These are phyloP conservation scores for Brachypterus glaber DNA, from an alignment of 2,888 invertebrate species.

Conservation along the genomic window DNA sequence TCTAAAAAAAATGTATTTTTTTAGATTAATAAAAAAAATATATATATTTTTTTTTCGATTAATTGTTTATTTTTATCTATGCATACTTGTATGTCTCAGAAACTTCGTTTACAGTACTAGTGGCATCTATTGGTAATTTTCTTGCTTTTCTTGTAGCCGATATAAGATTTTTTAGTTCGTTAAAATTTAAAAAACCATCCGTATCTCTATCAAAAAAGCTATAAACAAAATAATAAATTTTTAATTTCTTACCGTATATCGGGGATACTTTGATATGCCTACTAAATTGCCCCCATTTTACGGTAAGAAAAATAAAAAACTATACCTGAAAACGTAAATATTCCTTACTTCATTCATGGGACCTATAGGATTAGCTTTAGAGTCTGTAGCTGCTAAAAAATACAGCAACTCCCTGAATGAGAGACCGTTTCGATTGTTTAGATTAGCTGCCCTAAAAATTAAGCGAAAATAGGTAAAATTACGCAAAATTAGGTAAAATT, in stretches of 20 bases:
- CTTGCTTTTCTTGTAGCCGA: constrained; percentile 46
- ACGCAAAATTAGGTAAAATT: neutral
- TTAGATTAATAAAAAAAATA: too few species aligned
- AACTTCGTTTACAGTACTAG: constrained; percentile 47
- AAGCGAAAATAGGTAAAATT: constrained; percentile 1
- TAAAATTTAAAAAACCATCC: constrained; percentile 45
- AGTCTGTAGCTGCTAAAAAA: constrained; percentile 57
- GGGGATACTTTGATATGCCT: too few species aligned
- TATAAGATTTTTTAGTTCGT: constrained; percentile 52
- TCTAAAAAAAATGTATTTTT: too few species aligned
- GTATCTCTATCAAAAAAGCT: constrained; percentile 44
- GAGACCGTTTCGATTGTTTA: constrained; percentile 43
- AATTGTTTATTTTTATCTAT: too few species aligned
- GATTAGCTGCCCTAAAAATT: constrained; percentile 47
- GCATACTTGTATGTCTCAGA: constrained; percentile 34
- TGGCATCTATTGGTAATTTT: constrained; percentile 45
- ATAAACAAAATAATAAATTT: neutral
- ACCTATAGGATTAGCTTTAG: constrained; percentile 53
- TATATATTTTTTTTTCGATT: too few species aligned
- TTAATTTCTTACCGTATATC: too few species aligned
- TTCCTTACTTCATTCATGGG: constrained; percentile 59
- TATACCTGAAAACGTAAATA: constrained; percentile 53
- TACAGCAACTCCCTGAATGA: constrained; percentile 49
- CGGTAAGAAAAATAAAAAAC: too few species aligned
- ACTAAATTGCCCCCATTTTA: too few species aligned